Conservation (phyloP, 1,140 invertebrate genomes). For the Chrysoperla carnea region DNA sequence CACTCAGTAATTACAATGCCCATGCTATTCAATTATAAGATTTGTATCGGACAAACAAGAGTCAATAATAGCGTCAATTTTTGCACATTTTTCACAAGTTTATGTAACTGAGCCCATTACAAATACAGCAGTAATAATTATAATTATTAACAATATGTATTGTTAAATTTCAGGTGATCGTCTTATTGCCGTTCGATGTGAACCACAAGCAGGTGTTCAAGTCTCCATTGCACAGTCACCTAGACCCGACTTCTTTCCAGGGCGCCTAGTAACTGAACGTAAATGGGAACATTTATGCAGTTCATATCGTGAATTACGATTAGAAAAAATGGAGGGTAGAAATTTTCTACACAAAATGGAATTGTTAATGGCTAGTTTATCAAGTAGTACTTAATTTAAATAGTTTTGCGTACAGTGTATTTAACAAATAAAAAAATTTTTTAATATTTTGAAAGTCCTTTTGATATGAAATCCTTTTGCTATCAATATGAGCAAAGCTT, state of each 20-base stretch:
- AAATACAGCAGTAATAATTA: no score
- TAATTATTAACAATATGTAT: no score
- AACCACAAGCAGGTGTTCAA: conserved; percentile 46
- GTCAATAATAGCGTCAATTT: no score
- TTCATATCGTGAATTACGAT: conserved; percentile 76
- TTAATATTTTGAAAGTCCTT: no score
- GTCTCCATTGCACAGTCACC: conserved; percentile 68
- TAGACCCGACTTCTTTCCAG: conserved; percentile 72
- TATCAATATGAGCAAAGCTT: no score
- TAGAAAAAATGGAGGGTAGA: conserved; percentile 92
- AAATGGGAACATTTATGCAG: conserved; percentile 85
- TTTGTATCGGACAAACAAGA: no score
- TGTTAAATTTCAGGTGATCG: conserved; percentile 35
- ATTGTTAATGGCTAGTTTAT: conserved; percentile 82
- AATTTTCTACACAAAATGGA: conserved; percentile 96
- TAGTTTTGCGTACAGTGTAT: not conserved
- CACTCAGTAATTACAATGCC: no score
- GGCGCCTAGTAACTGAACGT: conserved; percentile 67
- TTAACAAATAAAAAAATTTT: conserved; percentile 8
- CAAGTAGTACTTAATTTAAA: conserved; percentile 30
- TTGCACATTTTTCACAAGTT: no score
- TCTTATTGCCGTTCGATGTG: conserved; percentile 78
- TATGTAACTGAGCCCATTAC: no score
- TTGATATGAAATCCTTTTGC: no score
- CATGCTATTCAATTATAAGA: no score